Evolutionary conservation across 2,113 vertebrate species (phyloP), one percentile per base, ranked within the genome.

Genomic region (Sylvietta virens): DNA sequence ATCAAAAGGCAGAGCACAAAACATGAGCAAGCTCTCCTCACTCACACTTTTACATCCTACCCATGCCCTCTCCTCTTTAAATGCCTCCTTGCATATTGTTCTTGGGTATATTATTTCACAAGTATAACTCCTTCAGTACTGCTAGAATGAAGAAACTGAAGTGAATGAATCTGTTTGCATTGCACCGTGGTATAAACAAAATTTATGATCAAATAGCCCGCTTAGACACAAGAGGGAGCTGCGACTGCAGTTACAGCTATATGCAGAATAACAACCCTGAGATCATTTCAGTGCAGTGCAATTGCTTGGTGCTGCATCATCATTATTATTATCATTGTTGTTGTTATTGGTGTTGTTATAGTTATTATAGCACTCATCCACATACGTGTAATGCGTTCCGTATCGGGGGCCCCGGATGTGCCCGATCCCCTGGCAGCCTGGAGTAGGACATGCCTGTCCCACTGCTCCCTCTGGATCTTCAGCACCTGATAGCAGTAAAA

Each of bases 341-440:
- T 5, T 40, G 13, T 10, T 14, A 21, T 13, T 33, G 28, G 2
- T 61, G 28, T 5, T 37, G 51, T 6, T 13, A 4, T 4, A 37
- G 17, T 42, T 24, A 48, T 3, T 5, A 80, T 47, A 91, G 42
- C 76, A 64, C 44, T 15, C n/a, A 6, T 21, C 3, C 37, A 97
- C 98, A 69, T 88, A 99, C 98, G 98, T 99, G 90, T 99, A 98
- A 97, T 99, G 99, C 6, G 98, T 99, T 83, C 98, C 98, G 6
- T 99, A 99, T 87, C 98, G 98, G 39, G 98, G 98, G 77, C 98
- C 99, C 90, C 97, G 98, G 42, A 99, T 98, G 37, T 99, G 99
- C 48, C 99, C 99, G 1, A 99, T 97, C 4, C 99, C 98, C 1
- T 98, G 98, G 95, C 99, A 99, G 91, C 98, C 98, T 17, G 98